These are phyloP conservation scores for Corythaixoides concolor DNA, from an alignment of 2,113 vertebrate genomes.

Conservation along the genomic window DNA sequence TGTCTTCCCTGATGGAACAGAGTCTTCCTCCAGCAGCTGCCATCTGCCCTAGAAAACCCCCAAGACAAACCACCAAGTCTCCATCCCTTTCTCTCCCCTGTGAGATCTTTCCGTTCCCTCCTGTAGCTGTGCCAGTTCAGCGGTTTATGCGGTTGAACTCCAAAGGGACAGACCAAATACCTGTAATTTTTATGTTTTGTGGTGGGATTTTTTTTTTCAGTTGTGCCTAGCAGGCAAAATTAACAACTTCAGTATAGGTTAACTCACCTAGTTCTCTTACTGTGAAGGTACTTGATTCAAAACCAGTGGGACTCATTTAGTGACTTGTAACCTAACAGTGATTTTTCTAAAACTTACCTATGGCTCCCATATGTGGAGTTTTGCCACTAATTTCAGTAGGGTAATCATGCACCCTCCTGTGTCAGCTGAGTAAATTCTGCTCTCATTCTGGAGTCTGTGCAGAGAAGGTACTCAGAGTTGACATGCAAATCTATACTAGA, in stretches of 20 bases:
- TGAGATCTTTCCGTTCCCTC: background rate
- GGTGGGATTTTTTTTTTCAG: background rate
- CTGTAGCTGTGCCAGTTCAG: background rate
- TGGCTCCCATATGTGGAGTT: background rate
- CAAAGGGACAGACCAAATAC: background rate
- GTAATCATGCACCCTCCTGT: background rate
- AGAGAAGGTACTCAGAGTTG: background rate
- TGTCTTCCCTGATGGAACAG: background rate
- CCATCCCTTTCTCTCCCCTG: background rate
- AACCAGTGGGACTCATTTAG: constrained; percentile 4
- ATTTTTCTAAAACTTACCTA: background rate
- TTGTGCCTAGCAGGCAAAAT: constrained; percentile 5
- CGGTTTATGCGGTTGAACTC: background rate
- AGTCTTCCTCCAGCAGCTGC: background rate
- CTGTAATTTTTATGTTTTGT: background rate
- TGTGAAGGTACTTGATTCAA: background rate
- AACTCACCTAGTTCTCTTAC: background rate
- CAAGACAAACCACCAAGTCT: background rate
- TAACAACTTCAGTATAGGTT: background rate
- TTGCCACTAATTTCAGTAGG: background rate
- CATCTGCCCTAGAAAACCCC: background rate
- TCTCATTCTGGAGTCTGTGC: background rate
- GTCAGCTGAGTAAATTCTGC: background rate
- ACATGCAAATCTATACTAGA: background rate
- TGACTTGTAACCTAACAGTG: background rate